These are phyloP conservation scores for Upupa epops DNA, from an alignment of 2,113 vertebrate genomes.

Conservation along the genomic window DNA sequence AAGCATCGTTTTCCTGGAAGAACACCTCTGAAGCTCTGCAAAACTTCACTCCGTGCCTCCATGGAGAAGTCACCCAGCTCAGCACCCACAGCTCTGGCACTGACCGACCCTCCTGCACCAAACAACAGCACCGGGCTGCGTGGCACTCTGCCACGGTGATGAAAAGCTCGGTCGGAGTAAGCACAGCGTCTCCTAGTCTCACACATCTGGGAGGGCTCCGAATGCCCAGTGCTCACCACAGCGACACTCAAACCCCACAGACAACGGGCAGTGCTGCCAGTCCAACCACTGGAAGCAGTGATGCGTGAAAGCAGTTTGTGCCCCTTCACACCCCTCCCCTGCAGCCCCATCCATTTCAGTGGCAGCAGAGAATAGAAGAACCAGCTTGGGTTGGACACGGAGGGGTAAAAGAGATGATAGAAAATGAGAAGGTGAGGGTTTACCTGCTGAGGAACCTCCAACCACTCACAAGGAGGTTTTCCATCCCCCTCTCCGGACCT, in stretches of 20 bases:
- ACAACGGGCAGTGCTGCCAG: neutral
- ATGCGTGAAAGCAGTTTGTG: neutral
- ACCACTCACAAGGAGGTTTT: conserved; percentile 3
- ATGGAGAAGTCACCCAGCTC: neutral
- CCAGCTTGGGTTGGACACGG: neutral
- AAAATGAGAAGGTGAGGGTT: neutral
- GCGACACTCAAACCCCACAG: neutral
- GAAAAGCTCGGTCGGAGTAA: neutral
- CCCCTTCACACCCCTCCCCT: neutral
- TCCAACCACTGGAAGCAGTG: neutral
- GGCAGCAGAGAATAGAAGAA: neutral
- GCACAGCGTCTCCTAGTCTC: neutral
- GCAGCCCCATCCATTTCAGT: neutral
- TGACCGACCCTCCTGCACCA: neutral
- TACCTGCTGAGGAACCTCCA: conserved; percentile 51
- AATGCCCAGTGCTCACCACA: neutral
- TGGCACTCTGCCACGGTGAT: neutral
- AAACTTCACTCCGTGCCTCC: neutral
- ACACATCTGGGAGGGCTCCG: neutral
- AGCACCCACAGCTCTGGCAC: fast-evolving
- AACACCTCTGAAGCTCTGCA: neutral
- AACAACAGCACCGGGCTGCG: fast-evolving
- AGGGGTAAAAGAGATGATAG: neutral
- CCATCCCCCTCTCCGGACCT: conserved; percentile 4
- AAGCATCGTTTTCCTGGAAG: neutral